Evolutionary conservation across 1,140 invertebrate genomes (phyloP), one percentile per base, ranked within the genome.

Genomic region (Tetramorium alpestre): DNA sequence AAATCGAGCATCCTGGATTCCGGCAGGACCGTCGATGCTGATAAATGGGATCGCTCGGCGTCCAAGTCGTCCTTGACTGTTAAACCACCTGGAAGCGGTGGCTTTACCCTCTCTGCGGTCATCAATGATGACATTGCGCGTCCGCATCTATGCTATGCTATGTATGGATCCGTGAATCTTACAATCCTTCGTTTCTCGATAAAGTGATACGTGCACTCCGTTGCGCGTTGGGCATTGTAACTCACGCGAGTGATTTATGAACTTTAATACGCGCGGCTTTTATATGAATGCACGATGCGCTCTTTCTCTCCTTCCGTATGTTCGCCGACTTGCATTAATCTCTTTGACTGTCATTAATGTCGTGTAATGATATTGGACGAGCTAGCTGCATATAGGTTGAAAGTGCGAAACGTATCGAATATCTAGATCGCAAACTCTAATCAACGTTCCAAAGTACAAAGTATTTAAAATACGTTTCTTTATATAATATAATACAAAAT

Each of bases 101-200:
- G 77, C 65, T 87, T 87, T 78, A 78, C 65, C 49, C 69, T 87
- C 78, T 87, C 80, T 84, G 86, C 70, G 86, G 86, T 84, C 78
- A 84, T 72, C 67, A 70, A 65, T 82, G 86, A 84, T 51, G 64
- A 87, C 86, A 73, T 28, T 73, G 86, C 67, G 78, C 54, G 41
- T 13, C 44, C 28, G 44, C 41, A 82, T 72, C 41, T 60, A 51
- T 28, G 51, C 54, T 58, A 47, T 16, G 41, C 49, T 49, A 47
- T 28, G 47, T 69, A 18, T 38, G 38, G 22, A 64, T 82, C 58
- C 18, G 18, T 51, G 22, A 33, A 18, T 13, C 47, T 54, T 38
- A 54, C 18, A 25, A 49, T 62, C 41, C 69, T 73, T 73, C 54
- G 51, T 47, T 72, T 72, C 51, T 47, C 54, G 69, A 84, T 81